Evolutionary conservation across 1,140 invertebrate species (phyloP), one percentile per base, ranked within the genome.

Genomic region (Trinorchestia longiramus): DNA sequence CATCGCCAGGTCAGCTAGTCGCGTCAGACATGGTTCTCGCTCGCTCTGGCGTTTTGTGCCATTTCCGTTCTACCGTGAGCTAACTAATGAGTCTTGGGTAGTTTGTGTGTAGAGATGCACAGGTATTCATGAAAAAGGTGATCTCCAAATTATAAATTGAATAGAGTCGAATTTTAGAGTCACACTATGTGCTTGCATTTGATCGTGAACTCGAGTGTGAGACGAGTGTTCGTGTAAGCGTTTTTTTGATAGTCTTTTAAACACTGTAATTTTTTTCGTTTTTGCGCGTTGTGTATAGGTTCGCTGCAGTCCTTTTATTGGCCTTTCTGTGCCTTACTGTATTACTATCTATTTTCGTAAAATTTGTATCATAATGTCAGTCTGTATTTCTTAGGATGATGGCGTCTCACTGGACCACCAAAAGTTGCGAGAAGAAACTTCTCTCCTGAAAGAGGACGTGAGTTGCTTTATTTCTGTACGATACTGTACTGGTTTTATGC

Each of bases 371-470:
- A 6, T 53, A 53, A 53, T 77, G 15, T 3, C 11, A 23, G 62
- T 77, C 62, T 28, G 11, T 77, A 3, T 77, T 77, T 28, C 36
- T 42, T 44, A 94, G 92, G 92, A 40, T 94, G 44, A n/a, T 43
- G 44, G 40, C 41, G 36, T 94, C 43, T 43, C 92, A 28, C 92
- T 17, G 92, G 92, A 94, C 44, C 92, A 94, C 40, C 41, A 40
- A 6, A 94, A 94, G 44, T 44, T 94, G 92, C 43, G 44, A 45
- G 92, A 94, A 47, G 92, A 94, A 47, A 44, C 92, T 94, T 94
- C 92, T 44, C 92, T 94, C 6, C 92, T 94, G 43, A 94, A 94
- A 47, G 92, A 94, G 44, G 92, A 94, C 40, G 92, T 94, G 43
- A 94, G 92, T 45, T 41, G 8, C 41, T 87, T 87, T 41, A 87